Percentiles rank a stretch among this genome's conserved stretches.
phyloP scores from a whole-genome alignment of 2,113 vertebrate species.

The Mustelus asterias region DNA sequence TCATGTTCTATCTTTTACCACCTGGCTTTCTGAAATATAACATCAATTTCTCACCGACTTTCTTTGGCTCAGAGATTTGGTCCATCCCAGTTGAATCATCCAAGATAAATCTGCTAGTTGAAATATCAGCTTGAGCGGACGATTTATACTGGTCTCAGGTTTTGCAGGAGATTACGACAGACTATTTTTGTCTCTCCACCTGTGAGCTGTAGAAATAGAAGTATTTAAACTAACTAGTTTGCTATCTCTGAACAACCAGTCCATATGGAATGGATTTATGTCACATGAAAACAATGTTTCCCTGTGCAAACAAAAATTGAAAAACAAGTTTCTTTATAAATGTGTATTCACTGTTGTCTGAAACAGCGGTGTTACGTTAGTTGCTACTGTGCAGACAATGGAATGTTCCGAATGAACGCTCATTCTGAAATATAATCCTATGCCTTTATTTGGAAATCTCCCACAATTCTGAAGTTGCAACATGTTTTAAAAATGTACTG shows the following conservation, averaged over 20 bases:
- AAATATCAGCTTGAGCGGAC: background rate
- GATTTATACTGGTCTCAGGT: background rate
- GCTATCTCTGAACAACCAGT: background rate
- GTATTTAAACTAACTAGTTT: background rate
- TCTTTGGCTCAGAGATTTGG: background rate
- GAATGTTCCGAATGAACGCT: background rate
- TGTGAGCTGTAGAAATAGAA: background rate
- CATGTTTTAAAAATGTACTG: background rate
- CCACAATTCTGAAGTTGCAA: background rate
- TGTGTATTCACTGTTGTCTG: background rate
- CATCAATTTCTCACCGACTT: background rate
- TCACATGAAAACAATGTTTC: background rate
- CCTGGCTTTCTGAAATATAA: no score
- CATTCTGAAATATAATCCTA: background rate
- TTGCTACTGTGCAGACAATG: background rate
- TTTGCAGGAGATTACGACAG: background rate
- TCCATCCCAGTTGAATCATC: background rate
- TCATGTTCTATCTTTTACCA: no score
- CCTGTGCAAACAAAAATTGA: no score
- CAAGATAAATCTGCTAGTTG: background rate
- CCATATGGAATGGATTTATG: background rate
- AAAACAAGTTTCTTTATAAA: background rate
- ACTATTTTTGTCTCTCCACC: background rate
- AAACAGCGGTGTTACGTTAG: background rate
- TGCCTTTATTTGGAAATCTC: background rate